Evolutionary conservation across 1,140 invertebrate species (phyloP), one percentile per base, ranked within the genome.

Genomic region (Trachymyrmex septentrionalis): DNA sequence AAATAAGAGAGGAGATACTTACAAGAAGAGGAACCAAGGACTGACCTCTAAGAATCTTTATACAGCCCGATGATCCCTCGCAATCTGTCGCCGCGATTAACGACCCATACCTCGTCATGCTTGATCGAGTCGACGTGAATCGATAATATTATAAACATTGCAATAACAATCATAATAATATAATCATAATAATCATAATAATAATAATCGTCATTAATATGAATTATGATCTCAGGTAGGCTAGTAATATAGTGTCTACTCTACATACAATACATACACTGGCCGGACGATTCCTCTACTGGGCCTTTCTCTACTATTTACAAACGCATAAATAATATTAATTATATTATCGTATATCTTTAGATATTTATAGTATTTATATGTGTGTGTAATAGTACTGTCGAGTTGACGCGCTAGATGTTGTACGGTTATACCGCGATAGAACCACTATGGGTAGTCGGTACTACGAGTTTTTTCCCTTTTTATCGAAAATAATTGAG

Each of bases 251-350:
- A 92, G 92, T 94, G 87, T 90, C 95, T 95, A 95, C 92, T 94
- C 94, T 95, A 95, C 94, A 93, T 95, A 95, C 95, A 95, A 93
- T 95, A 95, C 95, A 95, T 95, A 95, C 95, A 95, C 92, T 94
- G 94, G 90, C 91, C 93, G 93, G 92, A 92, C 92, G 91, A 73
- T 75, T 84, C 59, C 85, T 91, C 89, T 91, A 91, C 76, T 90
- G 75, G 91, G 92, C 91, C 92, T 84, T 92, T 92, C 90, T 92
- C 95, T 95, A 95, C 93, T 95, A 95, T 95, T 95, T 95, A 95
- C 95, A 95, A 95, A 95, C 93, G 93, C 94, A 95, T 95, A 95
- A 95, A 95, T 95, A 95, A 95, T 95, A 93, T 94, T 92, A 93
- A 93, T 95, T 94, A 93, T 93, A 92, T 93, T 92, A 89, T 76